Evolutionary conservation across 2,113 vertebrate genomes (phyloP).

Genomic region (Bettongia penicillata): DNA sequence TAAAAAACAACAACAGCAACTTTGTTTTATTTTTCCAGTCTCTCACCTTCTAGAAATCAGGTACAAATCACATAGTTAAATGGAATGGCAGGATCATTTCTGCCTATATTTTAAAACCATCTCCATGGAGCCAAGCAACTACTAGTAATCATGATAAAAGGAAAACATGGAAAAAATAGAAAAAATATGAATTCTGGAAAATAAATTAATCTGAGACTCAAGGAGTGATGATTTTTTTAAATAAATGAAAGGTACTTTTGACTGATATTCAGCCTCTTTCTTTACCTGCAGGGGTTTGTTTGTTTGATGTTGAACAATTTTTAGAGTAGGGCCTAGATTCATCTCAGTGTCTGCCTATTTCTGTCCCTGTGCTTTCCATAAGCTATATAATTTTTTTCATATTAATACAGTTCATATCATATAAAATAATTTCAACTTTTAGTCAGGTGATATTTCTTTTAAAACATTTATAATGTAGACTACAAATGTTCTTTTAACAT

Average conservation of each 20-base stretch:
- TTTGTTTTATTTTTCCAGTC: background rate
- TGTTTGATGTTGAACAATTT: slow-evolving; percentile 36
- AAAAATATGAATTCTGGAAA: background rate
- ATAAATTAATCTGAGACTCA: background rate
- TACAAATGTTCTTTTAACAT: too few species aligned
- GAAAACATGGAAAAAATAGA: background rate
- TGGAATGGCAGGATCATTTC: background rate
- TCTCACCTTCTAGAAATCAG: background rate
- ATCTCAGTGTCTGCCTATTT: slow-evolving; percentile 27
- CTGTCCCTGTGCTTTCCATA: slow-evolving; percentile 44
- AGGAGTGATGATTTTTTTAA: background rate
- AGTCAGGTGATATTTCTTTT: too few species aligned
- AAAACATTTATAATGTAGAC: too few species aligned
- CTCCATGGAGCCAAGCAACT: background rate
- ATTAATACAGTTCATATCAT: too few species aligned
- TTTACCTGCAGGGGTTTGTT: slow-evolving; percentile 43
- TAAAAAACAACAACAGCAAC: background rate
- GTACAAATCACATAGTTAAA: background rate
- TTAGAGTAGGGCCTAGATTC: slow-evolving; percentile 41
- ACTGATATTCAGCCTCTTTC: slow-evolving; percentile 27
- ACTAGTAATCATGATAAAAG: background rate
- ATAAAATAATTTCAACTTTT: too few species aligned
- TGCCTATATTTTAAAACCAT: background rate
- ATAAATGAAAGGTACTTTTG: background rate
- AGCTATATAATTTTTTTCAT: slow-evolving; percentile 32